Evolutionary conservation across 2,113 vertebrate species (phyloP), one percentile per base, ranked within the genome.

Genomic region (Psettodes erumei): DNA sequence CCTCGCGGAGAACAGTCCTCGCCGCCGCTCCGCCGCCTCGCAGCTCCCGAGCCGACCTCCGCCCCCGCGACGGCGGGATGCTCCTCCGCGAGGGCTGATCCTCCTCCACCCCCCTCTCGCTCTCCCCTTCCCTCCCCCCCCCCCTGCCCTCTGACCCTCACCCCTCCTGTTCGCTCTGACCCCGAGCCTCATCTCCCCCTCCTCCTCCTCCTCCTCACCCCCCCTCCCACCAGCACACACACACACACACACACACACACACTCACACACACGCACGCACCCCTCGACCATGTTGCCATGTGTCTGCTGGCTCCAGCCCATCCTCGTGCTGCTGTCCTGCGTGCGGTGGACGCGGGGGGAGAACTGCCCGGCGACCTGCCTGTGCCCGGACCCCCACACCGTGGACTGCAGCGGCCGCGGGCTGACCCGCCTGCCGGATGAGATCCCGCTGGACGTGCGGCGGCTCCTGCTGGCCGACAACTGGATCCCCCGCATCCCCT

Each of bases 321-420:
- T 94, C 85, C 89, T 94, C 71, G 77, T 94, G 71, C 88, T 90
- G 76, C 79, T 94, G 81, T 91, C 89, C 76, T 94, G 88, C 82
- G 86, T 90, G 75, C 90, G 90, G 67, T 90, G 92, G 90, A 92
- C 89, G 80, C 85, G 60, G 86, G 96, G 91, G 86, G 93, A 93
- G 68, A 94, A 93, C 53, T 99, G 97, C 92, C 96, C 96, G 50
- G 83, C 92, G 42, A 95, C 87, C 88, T 98, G 97, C 88, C 85
- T 94, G 89, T 98, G 97, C 89, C 93, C 94, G 74, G 97, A 97
- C 91, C 95, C 95, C 64, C 97, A 98, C 93, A 98, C 97, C 4
- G 96, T 99, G 91, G 96, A 99, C 89, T 99, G 97, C 93, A 95
- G 96, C 59, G 96, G 95, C 45, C 95, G 95, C 28, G 97, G 95